Evolutionary conservation across 2,797 vertebrate species (phyloP).

Genomic region (Cottoperca gobio): DNA sequence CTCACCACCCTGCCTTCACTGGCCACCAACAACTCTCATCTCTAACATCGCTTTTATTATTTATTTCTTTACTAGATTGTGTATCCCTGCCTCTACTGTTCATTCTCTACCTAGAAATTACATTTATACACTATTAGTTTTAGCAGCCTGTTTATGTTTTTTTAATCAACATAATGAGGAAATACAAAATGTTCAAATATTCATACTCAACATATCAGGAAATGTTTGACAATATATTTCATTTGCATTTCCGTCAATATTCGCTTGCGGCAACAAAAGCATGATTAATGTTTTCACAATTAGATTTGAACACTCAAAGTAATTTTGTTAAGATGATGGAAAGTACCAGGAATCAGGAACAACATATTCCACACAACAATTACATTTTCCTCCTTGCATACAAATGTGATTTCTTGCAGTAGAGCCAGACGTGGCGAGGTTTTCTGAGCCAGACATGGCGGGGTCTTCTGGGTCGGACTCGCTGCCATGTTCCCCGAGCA

Average conservation of each 20-base stretch:
- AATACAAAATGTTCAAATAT: background rate
- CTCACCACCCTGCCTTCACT: background rate
- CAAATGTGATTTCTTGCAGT: background rate
- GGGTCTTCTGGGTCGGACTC: background rate
- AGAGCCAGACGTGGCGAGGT: background rate
- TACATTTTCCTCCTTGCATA: background rate
- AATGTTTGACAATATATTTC: background rate
- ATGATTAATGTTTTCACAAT: background rate
- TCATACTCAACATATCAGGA: background rate
- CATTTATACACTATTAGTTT: background rate
- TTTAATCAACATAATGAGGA: background rate
- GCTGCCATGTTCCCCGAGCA: background rate
- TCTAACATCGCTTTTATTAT: no score
- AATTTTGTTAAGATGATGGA: background rate
- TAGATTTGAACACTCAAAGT: background rate
- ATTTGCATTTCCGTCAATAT: background rate
- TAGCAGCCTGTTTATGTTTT: background rate
- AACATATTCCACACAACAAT: background rate
- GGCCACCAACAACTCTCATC: background rate
- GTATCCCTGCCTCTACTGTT: background rate
- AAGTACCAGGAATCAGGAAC: background rate
- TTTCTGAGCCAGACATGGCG: no score
- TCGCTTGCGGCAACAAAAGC: background rate
- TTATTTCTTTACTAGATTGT: background rate
- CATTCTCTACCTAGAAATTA: background rate